Conservation (phyloP, 2,888 invertebrate species). For the Diarsia brunnea region DNA sequence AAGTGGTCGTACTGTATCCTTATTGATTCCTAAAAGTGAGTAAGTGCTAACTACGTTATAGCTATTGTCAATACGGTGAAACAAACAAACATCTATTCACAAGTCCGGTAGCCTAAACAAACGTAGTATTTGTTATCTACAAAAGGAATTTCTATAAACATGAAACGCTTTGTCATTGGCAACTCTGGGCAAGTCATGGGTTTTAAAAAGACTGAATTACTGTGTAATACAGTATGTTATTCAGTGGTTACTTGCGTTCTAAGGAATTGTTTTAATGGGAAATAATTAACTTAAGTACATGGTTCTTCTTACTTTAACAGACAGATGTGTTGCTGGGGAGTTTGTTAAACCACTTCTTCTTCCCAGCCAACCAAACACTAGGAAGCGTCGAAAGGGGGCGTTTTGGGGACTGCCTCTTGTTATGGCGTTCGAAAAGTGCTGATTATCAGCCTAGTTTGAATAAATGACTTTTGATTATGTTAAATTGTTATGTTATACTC, state of each 20-base stretch:
- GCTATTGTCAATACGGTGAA: slow-evolving; percentile 10
- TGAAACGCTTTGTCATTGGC: neutral
- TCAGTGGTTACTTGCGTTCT: neutral
- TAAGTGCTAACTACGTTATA: slow-evolving; percentile 24
- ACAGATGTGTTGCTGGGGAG: too few relatives aligned
- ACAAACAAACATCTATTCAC: slow-evolving; percentile 18
- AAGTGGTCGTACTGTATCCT: neutral
- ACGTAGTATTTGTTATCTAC: neutral
- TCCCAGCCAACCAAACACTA: too few relatives aligned
- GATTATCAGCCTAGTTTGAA: too few relatives aligned
- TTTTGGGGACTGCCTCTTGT: too few relatives aligned
- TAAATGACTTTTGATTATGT: too few relatives aligned
- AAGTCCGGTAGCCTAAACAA: slow-evolving; percentile 4
- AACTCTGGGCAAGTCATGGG: neutral
- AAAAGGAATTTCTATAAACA: neutral
- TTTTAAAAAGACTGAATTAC: neutral
- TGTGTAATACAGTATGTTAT: slow-evolving; percentile 1
- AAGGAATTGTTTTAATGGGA: neutral
- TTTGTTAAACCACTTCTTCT: too few relatives aligned
- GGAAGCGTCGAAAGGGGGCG: too few relatives aligned
- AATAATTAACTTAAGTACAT: neutral
- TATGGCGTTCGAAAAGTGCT: too few relatives aligned
- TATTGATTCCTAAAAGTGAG: slow-evolving; percentile 20
- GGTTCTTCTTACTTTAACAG: too few relatives aligned
- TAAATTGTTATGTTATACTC: too few relatives aligned